Conservation (phyloP, 2,888 invertebrate genomes). For the Leucophora obtusa region DNA sequence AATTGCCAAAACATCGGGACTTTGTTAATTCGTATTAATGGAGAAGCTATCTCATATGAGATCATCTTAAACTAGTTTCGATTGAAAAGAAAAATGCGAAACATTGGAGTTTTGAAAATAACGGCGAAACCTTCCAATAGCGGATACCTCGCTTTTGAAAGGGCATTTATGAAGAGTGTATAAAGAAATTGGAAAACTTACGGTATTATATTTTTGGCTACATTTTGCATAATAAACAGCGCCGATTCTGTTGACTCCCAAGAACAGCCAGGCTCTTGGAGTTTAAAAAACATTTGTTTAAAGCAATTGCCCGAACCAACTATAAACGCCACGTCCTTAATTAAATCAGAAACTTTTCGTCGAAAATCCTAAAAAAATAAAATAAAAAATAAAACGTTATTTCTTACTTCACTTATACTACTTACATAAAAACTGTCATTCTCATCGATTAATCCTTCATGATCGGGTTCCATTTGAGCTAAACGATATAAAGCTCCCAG, state of each 20-base stretch:
- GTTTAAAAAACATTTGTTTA: conserved; percentile 90
- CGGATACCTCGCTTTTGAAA: no score
- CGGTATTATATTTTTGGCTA: conserved; percentile 96
- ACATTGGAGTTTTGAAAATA: no score
- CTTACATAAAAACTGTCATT: conserved; percentile 88
- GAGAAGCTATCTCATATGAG: no score
- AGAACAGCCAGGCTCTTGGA: conserved; percentile 85
- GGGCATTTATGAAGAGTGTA: no score
- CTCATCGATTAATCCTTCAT: conserved; percentile 90
- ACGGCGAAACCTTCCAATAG: no score
- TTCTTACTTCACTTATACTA: conserved; percentile 40
- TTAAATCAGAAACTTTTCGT: conserved; percentile 91
- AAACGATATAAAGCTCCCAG: conserved; percentile 93
- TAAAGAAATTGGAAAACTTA: conserved; percentile 82
- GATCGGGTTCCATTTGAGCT: conserved; percentile 97
- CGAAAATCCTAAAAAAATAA: conserved; percentile 83
- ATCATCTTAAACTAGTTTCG: no score
- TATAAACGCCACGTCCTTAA: conserved; percentile 97
- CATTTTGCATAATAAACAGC: conserved; percentile 95
- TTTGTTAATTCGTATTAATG: no score
- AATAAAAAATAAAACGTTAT: background rate
- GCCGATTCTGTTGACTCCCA: conserved; percentile 98
- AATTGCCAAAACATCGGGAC: no score
- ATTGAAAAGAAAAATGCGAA: no score
- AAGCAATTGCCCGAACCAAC: conserved; percentile 96